Percentiles rank a stretch among this genome's conserved stretches.
These are phyloP conservation scores for Brachyptera putata DNA, from an alignment of 2,888 invertebrate species.

Conservation along the genomic window DNA sequence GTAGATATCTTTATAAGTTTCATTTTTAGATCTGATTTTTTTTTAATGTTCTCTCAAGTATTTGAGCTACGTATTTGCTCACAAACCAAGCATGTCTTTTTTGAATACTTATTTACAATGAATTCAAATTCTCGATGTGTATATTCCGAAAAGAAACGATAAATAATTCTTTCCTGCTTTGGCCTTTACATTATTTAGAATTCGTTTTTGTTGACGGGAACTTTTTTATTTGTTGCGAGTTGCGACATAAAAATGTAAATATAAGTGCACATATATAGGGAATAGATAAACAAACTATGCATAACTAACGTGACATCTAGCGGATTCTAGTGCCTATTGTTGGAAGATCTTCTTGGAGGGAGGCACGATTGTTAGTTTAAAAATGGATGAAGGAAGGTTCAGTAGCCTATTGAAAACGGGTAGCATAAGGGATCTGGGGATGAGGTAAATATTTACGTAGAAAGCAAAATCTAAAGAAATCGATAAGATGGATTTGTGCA, in stretches of 20 bases:
- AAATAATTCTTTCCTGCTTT: background rate
- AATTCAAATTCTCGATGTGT: background rate
- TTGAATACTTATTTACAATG: too few relatives aligned
- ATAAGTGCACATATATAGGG: too few relatives aligned
- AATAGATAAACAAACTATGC: background rate
- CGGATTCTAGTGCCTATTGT: background rate
- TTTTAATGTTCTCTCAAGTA: too few relatives aligned
- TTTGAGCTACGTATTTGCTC: too few relatives aligned
- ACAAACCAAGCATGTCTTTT: too few relatives aligned
- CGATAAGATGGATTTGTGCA: too few relatives aligned
- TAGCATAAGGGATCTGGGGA: too few relatives aligned
- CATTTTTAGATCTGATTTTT: too few relatives aligned
- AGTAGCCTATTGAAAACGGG: too few relatives aligned
- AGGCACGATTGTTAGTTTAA: background rate
- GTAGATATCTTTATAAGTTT: too few relatives aligned
- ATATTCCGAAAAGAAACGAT: background rate
- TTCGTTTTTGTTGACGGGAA: background rate
- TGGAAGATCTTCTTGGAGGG: background rate
- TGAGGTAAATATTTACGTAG: background rate
- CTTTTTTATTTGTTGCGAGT: background rate
- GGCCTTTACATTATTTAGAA: background rate
- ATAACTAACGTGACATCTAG: too few relatives aligned
- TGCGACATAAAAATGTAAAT: background rate
- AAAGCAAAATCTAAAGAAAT: too few relatives aligned
- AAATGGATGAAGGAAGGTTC: background rate